Conservation (phyloP, 92 coral and sea anemone species). For the Bergia puertoricense region DNA sequence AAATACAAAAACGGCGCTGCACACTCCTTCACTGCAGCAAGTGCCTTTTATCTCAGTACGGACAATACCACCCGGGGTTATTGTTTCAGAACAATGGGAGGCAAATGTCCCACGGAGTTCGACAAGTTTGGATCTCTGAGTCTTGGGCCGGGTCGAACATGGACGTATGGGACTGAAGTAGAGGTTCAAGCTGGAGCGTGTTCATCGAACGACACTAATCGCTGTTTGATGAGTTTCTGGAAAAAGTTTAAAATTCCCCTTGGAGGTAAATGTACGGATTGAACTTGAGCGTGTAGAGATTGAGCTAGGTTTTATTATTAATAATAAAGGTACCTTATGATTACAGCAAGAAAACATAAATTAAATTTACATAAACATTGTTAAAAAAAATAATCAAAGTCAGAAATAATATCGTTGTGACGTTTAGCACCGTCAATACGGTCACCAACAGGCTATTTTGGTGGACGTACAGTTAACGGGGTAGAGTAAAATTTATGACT, state of each 20-base stretch:
- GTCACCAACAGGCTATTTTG: no score
- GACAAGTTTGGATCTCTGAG: accelerated
- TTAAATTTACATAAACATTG: no score
- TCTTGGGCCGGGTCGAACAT: slow-evolving; percentile 3
- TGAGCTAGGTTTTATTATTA: not conserved
- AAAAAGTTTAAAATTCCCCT: slow-evolving; percentile 22
- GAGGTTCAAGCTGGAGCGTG: slow-evolving; percentile 33
- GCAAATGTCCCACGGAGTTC: slow-evolving; percentile 7
- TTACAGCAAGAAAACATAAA: not conserved
- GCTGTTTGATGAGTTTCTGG: slow-evolving; percentile 29
- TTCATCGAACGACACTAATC: not conserved
- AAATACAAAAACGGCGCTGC: not conserved
- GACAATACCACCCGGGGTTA: slow-evolving; percentile 23
- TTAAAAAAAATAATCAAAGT: no score
- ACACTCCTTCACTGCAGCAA: not conserved
- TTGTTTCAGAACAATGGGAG: slow-evolving; percentile 7
- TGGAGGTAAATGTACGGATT: slow-evolving; percentile 6
- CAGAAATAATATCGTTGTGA: no score
- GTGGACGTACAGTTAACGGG: no score
- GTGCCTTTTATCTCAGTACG: not conserved
- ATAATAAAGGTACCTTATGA: no score
- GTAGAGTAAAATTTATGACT: no score
- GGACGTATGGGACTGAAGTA: slow-evolving; percentile 33
- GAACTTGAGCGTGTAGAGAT: not conserved
- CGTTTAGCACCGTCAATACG: no score